A percentile compares a stretch with the other conserved stretches of the same genome.
phyloP scores from a whole-genome alignment of 2,797 vertebrate genomes.

The Leucoraja ocellata region DNA sequence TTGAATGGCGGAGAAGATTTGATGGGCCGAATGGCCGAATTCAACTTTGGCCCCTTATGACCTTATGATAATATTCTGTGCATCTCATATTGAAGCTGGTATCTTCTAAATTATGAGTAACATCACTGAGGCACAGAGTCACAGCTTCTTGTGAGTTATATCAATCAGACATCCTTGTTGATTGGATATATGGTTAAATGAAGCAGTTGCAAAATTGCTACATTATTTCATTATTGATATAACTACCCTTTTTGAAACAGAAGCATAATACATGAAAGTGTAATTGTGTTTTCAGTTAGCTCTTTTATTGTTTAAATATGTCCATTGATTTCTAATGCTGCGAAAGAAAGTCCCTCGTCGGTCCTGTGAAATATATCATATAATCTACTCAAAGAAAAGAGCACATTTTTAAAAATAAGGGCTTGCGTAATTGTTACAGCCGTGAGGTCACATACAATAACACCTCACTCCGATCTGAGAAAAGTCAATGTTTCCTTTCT shows the following conservation, averaged over 20 bases:
- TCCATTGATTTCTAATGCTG: constrained; percentile 31
- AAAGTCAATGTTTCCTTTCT: constrained; percentile 37
- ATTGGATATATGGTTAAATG: constrained; percentile 22
- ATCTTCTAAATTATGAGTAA: constrained; percentile 36
- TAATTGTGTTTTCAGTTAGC: constrained; percentile 23
- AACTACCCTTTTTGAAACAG: background rate
- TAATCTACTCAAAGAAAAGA: constrained; percentile 31
- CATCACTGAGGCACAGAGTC: constrained; percentile 16
- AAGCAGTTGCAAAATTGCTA: background rate
- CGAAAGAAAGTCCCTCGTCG: constrained; percentile 13
- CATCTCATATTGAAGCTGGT: constrained; percentile 38
- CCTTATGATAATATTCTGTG: background rate
- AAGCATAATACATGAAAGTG: background rate
- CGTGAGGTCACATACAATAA: constrained; percentile 34
- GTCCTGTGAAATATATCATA: constrained; percentile 25
- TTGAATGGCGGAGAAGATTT: too few relatives aligned
- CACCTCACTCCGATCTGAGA: constrained; percentile 32
- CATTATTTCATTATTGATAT: background rate
- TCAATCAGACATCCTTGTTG: background rate
- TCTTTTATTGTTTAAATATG: constrained; percentile 8
- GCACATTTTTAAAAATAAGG: constrained; percentile 19
- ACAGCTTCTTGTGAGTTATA: background rate
- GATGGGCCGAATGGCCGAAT: too few relatives aligned
- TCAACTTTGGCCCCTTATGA: too few relatives aligned
- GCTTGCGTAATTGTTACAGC: constrained; percentile 33